These are phyloP conservation scores for Augiades crinisus DNA, from an alignment of 2,888 invertebrate species.

Conservation along the genomic window DNA sequence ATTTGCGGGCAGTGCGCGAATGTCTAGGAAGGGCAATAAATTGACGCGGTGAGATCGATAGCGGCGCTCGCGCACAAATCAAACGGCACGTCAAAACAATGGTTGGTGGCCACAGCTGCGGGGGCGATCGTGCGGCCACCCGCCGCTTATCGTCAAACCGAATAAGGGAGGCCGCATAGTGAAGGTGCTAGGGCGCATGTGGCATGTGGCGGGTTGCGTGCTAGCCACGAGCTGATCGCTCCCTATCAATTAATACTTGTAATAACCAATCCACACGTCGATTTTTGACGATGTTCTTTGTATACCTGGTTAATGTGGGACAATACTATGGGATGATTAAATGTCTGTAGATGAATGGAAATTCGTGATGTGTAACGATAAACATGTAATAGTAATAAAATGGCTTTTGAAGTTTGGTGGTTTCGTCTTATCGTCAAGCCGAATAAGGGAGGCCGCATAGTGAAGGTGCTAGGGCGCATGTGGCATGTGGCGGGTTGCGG, in stretches of 20 bases:
- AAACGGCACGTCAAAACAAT: slow-evolving; percentile 69
- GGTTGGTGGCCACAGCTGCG: slow-evolving; percentile 57
- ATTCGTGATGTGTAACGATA: no score
- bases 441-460: slow-evolving; percentile 28
- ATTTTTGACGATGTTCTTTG: no score
- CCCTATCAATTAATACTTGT: background rate
- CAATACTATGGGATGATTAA: no score
- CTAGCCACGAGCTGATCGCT: background rate
- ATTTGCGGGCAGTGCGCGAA: slow-evolving; percentile 52
- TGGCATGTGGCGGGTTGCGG: no score
- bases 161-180: slow-evolving; percentile 28
- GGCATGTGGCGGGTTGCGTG: slow-evolving; percentile 1
- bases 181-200: slow-evolving; percentile 13
- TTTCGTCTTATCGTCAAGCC: slow-evolving; percentile 53
- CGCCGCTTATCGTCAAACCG: slow-evolving; percentile 54
- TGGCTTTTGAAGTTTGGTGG: no score
- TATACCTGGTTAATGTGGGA: no score
- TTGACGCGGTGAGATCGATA: slow-evolving; percentile 62
- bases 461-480: slow-evolving; percentile 13
- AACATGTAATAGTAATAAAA: no score
- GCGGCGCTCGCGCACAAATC: slow-evolving; percentile 70
- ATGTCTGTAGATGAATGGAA: background rate
- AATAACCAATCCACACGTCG: background rate
- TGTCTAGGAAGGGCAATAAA: slow-evolving; percentile 66
- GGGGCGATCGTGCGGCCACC: slow-evolving; percentile 67